Percentiles rank a stretch among this genome's conserved stretches.
Conservation (phyloP, 2,113 vertebrate genomes). For the Gallinago undulata region DNA sequence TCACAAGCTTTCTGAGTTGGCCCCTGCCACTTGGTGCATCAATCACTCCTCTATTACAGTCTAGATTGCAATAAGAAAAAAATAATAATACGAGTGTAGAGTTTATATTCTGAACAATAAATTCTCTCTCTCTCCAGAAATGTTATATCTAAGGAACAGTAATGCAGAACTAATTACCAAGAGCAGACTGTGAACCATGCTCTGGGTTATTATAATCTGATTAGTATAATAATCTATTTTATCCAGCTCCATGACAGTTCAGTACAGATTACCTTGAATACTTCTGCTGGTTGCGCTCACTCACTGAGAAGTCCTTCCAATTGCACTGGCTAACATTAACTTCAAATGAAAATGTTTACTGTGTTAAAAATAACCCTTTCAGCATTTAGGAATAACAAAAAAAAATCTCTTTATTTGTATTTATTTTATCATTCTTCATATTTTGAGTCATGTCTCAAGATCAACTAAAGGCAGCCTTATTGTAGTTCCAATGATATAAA, state of each 20-base stretch:
- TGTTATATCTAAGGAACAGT: not conserved
- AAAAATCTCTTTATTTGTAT: not conserved
- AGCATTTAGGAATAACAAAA: not conserved
- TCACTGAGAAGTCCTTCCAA: not conserved
- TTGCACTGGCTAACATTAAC: not conserved
- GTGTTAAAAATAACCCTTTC: slow-evolving; percentile 52
- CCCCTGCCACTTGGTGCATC: not conserved
- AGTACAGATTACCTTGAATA: not conserved
- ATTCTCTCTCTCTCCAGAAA: not conserved
- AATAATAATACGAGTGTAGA: fast-evolving
- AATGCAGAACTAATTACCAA: not conserved
- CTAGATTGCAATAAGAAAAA: not conserved
- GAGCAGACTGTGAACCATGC: not conserved
- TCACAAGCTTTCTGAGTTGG: not conserved
- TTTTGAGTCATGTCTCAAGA: slow-evolving; percentile 53
- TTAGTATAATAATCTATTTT: not conserved
- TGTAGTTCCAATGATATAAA: slow-evolving; percentile 23
- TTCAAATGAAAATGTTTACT: not conserved
- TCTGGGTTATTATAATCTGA: not conserved
- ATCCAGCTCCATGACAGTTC: not conserved
- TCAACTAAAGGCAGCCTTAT: not conserved
- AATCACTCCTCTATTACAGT: not conserved
- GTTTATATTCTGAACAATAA: not conserved
- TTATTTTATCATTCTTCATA: slow-evolving; percentile 34
- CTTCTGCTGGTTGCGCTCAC: not conserved